A percentile compares a stretch with the other conserved stretches of the same genome.
These are phyloP conservation scores for Sphenodon punctatus DNA, from an alignment of 2,797 vertebrate species.

Conservation along the genomic window DNA sequence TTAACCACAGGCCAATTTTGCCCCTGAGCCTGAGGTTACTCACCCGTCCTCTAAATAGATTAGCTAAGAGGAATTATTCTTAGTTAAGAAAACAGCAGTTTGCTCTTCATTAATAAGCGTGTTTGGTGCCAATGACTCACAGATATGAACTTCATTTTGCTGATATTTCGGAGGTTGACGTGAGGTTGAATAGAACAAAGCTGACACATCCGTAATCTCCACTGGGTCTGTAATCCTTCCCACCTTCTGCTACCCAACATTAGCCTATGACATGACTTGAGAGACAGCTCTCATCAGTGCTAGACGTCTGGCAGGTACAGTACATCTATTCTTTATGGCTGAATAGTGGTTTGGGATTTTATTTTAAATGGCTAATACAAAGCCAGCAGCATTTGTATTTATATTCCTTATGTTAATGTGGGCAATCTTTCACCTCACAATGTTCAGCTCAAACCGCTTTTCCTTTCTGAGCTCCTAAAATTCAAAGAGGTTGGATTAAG, in stretches of 20 bases:
- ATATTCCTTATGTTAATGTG: constrained; percentile 50
- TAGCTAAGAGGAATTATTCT: no score
- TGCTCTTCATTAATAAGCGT: constrained; percentile 22
- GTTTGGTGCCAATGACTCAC: constrained; percentile 6
- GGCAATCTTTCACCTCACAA: constrained; percentile 41
- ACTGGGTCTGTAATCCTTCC: constrained; percentile 17
- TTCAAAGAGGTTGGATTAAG: constrained; percentile 54
- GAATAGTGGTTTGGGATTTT: constrained; percentile 30
- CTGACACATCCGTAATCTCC: constrained; percentile 42
- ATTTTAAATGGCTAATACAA: constrained; percentile 40
- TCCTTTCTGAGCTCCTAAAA: constrained; percentile 44
- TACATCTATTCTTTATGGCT: constrained; percentile 33
- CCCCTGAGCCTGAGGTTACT: no score
- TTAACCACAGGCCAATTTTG: no score
- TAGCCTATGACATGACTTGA: constrained; percentile 33
- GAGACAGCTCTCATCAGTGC: constrained; percentile 13
- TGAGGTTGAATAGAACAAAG: constrained; percentile 22
- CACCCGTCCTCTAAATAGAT: no score
- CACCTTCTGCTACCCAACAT: neutral
- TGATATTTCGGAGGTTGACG: constrained; percentile 8
- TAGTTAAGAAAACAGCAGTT: neutral
- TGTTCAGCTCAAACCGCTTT: constrained; percentile 37
- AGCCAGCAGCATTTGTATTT: constrained; percentile 45
- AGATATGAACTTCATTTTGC: constrained; percentile 41
- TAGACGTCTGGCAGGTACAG: constrained; percentile 23